A percentile compares a stretch with the other conserved stretches of the same genome.
phyloP scores from a whole-genome alignment of 2,797 vertebrate species.

The Sebastes minor region DNA sequence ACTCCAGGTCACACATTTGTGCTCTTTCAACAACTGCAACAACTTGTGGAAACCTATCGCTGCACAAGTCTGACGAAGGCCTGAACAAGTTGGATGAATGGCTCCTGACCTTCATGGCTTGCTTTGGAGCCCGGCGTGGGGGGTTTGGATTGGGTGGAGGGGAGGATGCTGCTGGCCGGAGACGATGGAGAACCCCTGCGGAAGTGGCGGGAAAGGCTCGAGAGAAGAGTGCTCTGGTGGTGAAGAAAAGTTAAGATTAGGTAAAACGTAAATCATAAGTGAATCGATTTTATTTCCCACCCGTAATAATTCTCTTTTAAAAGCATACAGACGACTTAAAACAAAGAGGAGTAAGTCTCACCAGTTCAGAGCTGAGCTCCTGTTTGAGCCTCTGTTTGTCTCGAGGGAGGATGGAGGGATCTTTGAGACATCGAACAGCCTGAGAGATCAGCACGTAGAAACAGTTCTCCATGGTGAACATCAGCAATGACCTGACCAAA shows the following conservation, averaged over 20 bases:
- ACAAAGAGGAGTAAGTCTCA: conserved; percentile 57
- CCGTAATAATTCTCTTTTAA: too few species aligned
- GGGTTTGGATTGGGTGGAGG: conserved; percentile 89
- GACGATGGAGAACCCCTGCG: conserved; percentile 93
- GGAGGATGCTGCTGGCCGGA: conserved; percentile 87
- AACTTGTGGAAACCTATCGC: conserved; percentile 79
- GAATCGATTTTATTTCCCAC: too few species aligned
- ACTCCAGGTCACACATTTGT: neutral
- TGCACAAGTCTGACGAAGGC: conserved; percentile 94
- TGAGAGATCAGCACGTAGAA: conserved; percentile 99
- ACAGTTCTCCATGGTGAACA: conserved; percentile 99
- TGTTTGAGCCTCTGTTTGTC: conserved; percentile 99
- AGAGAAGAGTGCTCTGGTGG: conserved; percentile 92
- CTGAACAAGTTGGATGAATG: conserved; percentile 95
- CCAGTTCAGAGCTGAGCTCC: conserved; percentile 98
- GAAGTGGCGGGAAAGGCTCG: conserved; percentile 92
- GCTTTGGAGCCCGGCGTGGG: conserved; percentile 83
- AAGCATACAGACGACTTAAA: too few species aligned
- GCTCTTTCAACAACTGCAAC: neutral
- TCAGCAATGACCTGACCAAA: conserved; percentile 88
- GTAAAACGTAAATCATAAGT: neutral
- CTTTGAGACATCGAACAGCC: conserved; percentile 92
- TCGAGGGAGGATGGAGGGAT: conserved; percentile 87
- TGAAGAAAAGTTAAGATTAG: neutral
- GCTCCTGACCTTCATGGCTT: conserved; percentile 92